Evolutionary conservation across 2,888 invertebrate genomes (phyloP).

Genomic region (Mantis religiosa): DNA sequence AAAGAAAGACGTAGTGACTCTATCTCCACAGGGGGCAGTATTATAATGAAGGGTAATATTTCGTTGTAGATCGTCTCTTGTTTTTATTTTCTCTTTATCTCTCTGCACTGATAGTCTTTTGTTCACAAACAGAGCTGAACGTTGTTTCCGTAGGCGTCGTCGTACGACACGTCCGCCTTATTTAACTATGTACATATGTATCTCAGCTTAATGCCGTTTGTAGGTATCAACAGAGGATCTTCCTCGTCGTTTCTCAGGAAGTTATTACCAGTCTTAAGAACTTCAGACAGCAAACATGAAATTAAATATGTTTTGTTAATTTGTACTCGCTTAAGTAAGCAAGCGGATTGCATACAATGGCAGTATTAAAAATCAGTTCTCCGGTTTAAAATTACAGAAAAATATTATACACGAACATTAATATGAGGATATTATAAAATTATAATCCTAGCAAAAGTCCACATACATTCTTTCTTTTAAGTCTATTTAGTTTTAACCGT

Average conservation of each 20-base stretch:
- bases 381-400: too few species aligned
- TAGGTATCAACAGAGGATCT: neutral
- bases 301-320: too few species aligned
- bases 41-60: slow-evolving; percentile 16
- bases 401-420: too few species aligned
- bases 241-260: neutral
- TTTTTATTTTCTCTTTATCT: neutral
- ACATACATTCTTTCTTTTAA: too few species aligned
- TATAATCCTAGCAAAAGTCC: too few species aligned
- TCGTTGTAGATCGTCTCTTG: neutral
- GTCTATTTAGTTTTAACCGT: too few species aligned
- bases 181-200: neutral
- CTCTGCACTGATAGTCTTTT: neutral
- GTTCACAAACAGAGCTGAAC: neutral
- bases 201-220: neutral
- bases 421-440: too few species aligned
- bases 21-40: neutral
- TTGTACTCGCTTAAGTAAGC: too few species aligned
- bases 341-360: too few species aligned
- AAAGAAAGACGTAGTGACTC: neutral
- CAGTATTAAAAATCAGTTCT: too few species aligned
- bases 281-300: neutral
- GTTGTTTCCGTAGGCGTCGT: neutral
- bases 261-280: neutral
- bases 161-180: neutral